phyloP scores from a whole-genome alignment of 2,113 vertebrate genomes.

The Aldabrachelys gigantea region DNA sequence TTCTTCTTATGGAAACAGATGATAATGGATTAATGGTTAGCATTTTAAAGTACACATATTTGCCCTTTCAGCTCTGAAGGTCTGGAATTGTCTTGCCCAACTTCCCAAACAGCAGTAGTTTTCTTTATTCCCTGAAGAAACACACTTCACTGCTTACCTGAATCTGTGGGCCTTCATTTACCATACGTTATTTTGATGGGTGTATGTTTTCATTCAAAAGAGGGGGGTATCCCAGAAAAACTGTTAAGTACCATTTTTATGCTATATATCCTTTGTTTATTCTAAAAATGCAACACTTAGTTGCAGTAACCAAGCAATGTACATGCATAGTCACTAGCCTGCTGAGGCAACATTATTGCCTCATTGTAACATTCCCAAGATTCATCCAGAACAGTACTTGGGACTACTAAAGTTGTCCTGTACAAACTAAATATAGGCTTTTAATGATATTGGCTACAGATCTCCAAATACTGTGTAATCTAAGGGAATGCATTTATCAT shows the following conservation, averaged over 20 bases:
- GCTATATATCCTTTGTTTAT: not conserved
- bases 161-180: not conserved
- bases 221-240: not conserved
- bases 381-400: rapidly evolving
- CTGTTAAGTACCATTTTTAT: not conserved
- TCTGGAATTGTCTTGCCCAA: not conserved
- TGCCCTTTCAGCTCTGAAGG: not conserved
- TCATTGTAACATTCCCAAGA: not conserved
- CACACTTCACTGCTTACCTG: not conserved
- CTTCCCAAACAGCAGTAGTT: not conserved
- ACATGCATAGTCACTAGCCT: not conserved
- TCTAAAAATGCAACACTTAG: not conserved
- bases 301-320: not conserved
- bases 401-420: not conserved
- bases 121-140: not conserved
- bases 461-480: not conserved
- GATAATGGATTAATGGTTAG: slow-evolving; percentile 31
- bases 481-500: not conserved
- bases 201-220: not conserved
- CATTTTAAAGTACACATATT: slow-evolving; percentile 15
- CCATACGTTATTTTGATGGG: not conserved
- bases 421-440: not conserved
- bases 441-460: not conserved
- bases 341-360: not conserved
- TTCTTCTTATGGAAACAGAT: slow-evolving; percentile 56